Conservation (phyloP, 2,888 invertebrate species). For the Pachycephus smyrnensis region DNA sequence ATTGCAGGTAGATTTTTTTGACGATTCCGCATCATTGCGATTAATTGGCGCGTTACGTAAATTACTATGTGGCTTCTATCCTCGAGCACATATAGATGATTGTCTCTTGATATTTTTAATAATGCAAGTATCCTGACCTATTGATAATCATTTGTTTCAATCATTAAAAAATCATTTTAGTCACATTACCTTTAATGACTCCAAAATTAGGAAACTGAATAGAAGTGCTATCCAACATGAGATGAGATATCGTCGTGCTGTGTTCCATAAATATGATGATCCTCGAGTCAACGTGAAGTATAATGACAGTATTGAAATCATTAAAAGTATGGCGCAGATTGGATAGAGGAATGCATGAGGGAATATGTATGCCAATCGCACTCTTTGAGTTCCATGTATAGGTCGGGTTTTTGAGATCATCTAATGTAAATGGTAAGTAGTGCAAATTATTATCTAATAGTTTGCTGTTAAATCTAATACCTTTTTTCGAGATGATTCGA, state of each 20-base stretch:
- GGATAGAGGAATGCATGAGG: conserved; percentile 16
- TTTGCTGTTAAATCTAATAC: too few species aligned
- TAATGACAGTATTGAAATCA: conserved; percentile 8
- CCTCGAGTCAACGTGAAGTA: conserved; percentile 16
- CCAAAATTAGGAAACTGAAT: conserved; percentile 16
- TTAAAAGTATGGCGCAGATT: conserved; percentile 10
- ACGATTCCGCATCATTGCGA: neutral
- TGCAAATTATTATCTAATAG: too few species aligned
- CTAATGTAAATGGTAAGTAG: neutral
- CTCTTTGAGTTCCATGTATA: conserved; percentile 12
- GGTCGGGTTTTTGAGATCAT: conserved; percentile 15
- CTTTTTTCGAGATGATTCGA: too few species aligned
- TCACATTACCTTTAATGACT: conserved; percentile 9
- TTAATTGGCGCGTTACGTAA: conserved; percentile 9
- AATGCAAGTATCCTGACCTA: neutral
- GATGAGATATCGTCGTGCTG: conserved; percentile 15
- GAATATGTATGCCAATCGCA: conserved; percentile 12
- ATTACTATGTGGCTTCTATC: conserved; percentile 17
- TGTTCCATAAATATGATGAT: conserved; percentile 15
- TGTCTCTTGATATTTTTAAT: conserved; percentile 10
- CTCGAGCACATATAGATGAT: conserved; percentile 8
- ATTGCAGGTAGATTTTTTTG: neutral
- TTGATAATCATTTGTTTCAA: too few species aligned
- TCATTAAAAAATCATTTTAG: neutral
- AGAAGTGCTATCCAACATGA: conserved; percentile 12